These are phyloP conservation scores for Panagrolaimus sp. DNA, from an alignment of 1,140 invertebrate genomes.

Conservation along the genomic window DNA sequence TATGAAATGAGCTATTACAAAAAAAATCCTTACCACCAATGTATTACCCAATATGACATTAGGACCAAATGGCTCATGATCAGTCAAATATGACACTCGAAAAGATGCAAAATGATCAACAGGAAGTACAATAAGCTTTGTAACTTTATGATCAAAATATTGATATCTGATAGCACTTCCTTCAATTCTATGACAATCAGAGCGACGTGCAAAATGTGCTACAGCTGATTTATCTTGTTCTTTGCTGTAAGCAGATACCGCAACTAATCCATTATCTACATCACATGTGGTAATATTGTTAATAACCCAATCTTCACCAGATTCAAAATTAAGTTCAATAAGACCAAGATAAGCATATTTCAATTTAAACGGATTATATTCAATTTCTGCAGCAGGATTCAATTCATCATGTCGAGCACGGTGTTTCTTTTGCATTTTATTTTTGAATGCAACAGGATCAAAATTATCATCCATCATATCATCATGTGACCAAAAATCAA, in stretches of 20 bases:
- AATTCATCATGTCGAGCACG: background rate
- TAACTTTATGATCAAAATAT: background rate
- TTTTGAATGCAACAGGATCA: background rate
- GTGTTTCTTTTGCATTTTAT: background rate
- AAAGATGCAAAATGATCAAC: background rate
- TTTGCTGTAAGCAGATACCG: background rate
- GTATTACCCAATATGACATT: background rate
- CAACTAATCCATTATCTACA: background rate
- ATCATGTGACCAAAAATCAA: slow-evolving; percentile 6
- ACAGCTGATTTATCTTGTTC: background rate
- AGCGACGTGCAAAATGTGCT: background rate
- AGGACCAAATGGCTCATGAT: background rate
- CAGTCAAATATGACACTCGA: background rate
- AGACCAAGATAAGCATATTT: background rate
- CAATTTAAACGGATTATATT: background rate
- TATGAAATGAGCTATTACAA: too few species aligned
- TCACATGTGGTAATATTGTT: background rate
- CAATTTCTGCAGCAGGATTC: background rate
- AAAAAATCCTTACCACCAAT: background rate
- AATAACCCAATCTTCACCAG: background rate
- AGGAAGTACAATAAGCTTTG: background rate
- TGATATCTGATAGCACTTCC: background rate
- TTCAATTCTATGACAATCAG: background rate
- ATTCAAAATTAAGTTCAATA: background rate
- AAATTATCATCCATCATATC: background rate